Evolutionary conservation across 2,888 invertebrate genomes (phyloP).

Genomic region (Eupithecia exiguata): DNA sequence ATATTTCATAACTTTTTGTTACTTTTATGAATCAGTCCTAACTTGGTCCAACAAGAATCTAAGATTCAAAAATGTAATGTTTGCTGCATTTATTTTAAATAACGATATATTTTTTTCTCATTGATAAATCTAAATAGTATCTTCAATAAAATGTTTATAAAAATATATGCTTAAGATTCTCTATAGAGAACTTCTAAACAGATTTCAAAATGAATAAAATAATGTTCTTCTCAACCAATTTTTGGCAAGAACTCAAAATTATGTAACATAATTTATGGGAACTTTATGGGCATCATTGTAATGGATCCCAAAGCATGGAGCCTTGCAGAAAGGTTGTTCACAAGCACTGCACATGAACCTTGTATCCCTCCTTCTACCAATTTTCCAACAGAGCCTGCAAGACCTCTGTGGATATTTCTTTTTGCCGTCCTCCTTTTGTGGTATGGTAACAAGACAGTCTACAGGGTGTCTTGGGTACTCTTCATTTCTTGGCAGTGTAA

Average conservation of each 20-base stretch:
- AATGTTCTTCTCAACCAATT: background rate
- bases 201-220: background rate
- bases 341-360: constrained; percentile 80
- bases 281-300: constrained; percentile 77
- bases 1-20: no score
- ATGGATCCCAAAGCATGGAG: constrained; percentile 80
- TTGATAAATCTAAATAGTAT: background rate
- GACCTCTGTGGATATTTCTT: constrained; percentile 82
- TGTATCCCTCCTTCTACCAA: constrained; percentile 78
- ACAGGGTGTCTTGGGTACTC: constrained; percentile 64
- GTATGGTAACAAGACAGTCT: constrained; percentile 78
- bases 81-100: constrained; percentile 4
- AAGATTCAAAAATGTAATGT: constrained; percentile 52
- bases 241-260: constrained; percentile 40
- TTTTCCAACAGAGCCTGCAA: constrained; percentile 81
- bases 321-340: constrained; percentile 79
- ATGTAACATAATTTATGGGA: constrained; percentile 76
- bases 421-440: constrained; percentile 82
- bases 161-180: constrained; percentile 51
- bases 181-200: constrained; percentile 47
- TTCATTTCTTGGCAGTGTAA: constrained; percentile 68
- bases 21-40: constrained; percentile 26
- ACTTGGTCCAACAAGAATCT: constrained; percentile 53
- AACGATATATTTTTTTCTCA: constrained; percentile 1
- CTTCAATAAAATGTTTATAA: constrained; percentile 41